Conservation (phyloP, 2,888 invertebrate genomes). For the Celastrina argiolus region DNA sequence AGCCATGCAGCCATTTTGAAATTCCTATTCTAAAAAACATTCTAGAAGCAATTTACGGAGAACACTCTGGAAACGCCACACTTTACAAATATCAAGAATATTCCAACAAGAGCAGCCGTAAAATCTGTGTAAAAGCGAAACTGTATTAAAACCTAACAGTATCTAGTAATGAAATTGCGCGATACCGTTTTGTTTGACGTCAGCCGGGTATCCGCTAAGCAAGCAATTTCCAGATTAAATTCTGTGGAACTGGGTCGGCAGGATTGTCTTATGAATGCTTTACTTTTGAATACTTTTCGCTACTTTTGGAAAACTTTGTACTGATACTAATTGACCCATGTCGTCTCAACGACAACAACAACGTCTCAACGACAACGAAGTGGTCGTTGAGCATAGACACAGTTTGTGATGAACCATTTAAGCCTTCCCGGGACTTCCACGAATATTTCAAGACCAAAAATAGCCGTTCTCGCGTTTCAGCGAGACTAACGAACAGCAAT, state of each 20-base stretch:
- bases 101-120: background rate
- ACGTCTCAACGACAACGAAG: too few relatives aligned
- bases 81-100: background rate
- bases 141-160: constrained; percentile 28
- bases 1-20: too few relatives aligned
- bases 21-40: too few relatives aligned
- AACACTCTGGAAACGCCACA: background rate
- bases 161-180: constrained; percentile 31
- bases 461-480: too few relatives aligned
- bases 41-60: too few relatives aligned
- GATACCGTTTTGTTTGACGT: constrained; percentile 47
- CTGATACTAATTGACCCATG: too few relatives aligned
- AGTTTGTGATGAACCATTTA: too few relatives aligned
- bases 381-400: too few relatives aligned
- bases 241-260: constrained; percentile 55
- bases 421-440: too few relatives aligned
- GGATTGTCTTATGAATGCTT: constrained; percentile 33
- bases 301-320: background rate
- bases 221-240: constrained; percentile 71
- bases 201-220: constrained; percentile 59
- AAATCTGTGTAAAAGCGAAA: background rate
- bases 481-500: too few relatives aligned
- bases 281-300: background rate
- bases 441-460: too few relatives aligned
- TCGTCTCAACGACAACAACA: too few relatives aligned